Conservation (phyloP, 2,113 vertebrate genomes). For the Lagenorhynchus albirostris region DNA sequence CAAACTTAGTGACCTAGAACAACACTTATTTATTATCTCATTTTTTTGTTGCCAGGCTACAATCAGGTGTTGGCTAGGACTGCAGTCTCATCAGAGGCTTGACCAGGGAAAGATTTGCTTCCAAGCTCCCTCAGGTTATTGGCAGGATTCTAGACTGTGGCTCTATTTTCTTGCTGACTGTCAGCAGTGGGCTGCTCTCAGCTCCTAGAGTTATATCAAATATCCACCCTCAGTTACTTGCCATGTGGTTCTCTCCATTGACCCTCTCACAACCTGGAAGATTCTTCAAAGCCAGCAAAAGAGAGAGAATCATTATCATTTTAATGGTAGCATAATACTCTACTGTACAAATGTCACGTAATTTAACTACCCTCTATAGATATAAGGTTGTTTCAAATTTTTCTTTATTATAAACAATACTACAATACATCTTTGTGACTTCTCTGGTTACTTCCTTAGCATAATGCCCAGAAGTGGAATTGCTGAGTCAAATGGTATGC, state of each 20-base stretch:
- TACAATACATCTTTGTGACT: background rate
- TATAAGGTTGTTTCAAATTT: background rate
- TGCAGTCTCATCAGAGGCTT: background rate
- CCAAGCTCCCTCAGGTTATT: background rate
- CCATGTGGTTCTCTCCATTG: background rate
- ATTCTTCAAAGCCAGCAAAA: background rate
- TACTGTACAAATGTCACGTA: background rate
- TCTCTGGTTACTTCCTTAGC: background rate
- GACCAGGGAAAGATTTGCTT: background rate
- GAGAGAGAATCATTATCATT: background rate
- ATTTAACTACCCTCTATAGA: background rate
- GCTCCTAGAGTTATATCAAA: background rate
- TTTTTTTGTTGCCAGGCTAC: background rate
- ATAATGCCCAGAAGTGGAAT: background rate
- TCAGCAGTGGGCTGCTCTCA: background rate
- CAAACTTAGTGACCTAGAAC: background rate
- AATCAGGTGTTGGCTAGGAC: background rate
- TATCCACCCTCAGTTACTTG: background rate
- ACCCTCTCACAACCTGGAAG: background rate
- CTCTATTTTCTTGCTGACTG: background rate
- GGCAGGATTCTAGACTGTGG: background rate
- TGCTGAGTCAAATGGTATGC: background rate
- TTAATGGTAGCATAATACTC: background rate
- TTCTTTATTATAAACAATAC: background rate
- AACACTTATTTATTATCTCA: background rate